These are phyloP conservation scores for Fregata magnificens DNA, from an alignment of 2,113 vertebrate species.

Conservation along the genomic window DNA sequence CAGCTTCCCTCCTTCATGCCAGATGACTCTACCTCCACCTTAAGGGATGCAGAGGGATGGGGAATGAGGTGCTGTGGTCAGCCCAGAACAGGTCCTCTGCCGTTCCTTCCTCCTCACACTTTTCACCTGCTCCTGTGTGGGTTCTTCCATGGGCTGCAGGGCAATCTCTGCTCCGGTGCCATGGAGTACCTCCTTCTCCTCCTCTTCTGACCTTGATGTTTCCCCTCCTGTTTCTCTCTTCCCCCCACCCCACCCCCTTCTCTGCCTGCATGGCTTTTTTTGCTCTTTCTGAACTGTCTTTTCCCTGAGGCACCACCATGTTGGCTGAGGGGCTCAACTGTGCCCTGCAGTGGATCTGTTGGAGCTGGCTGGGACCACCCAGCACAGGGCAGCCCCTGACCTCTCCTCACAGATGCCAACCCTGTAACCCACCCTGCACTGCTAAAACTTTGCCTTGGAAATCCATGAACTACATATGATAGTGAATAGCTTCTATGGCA, in stretches of 20 bases:
- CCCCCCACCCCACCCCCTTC: background rate
- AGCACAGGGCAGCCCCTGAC: background rate
- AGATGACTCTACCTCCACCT: background rate
- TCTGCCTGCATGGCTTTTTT: background rate
- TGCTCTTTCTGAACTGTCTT: background rate
- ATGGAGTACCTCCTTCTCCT: background rate
- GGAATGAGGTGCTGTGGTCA: background rate
- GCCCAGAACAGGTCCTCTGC: too few species aligned
- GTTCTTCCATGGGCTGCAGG: background rate
- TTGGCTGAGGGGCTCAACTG: background rate
- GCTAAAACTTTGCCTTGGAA: background rate
- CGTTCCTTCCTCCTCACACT: background rate
- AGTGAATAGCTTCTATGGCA: background rate
- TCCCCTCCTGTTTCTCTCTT: background rate
- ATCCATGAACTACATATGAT: background rate
- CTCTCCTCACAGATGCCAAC: background rate
- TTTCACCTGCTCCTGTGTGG: background rate
- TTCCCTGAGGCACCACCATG: background rate
- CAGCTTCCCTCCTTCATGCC: background rate
- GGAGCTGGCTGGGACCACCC: background rate
- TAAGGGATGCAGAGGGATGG: background rate
- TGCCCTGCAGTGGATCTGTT: fast-evolving
- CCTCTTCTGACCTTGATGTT: background rate
- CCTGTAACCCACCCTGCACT: background rate
- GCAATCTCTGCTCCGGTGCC: background rate